phyloP scores from a whole-genome alignment of 2,113 vertebrate genomes.

The Laticauda laticaudata region DNA sequence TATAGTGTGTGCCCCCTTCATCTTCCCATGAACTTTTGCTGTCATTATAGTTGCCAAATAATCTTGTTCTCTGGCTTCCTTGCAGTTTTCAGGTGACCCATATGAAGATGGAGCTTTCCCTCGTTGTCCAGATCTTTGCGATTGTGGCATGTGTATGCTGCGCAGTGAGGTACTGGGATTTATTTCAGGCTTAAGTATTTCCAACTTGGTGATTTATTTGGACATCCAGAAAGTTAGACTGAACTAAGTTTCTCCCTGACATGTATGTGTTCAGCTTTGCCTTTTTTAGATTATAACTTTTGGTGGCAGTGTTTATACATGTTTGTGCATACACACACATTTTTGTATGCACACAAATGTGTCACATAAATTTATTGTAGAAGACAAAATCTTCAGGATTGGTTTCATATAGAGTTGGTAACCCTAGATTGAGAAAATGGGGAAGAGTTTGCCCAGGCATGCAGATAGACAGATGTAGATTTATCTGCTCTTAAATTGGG shows the following conservation, averaged over 20 bases:
- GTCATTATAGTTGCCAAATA: background rate
- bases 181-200: background rate
- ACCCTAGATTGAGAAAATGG: background rate
- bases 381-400: background rate
- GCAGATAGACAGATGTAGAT: background rate
- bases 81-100: conserved; percentile 72
- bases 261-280: background rate
- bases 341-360: background rate
- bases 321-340: background rate
- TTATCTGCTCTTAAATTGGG: background rate
- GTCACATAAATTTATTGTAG: background rate
- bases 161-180: conserved; percentile 50
- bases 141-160: conserved; percentile 62
- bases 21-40: background rate
- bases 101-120: conserved; percentile 72
- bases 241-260: background rate
- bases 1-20: background rate
- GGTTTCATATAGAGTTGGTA: background rate
- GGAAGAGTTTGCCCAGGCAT: background rate
- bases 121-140: conserved; percentile 66
- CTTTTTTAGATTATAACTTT: background rate
- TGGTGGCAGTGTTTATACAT: background rate
- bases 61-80: background rate
- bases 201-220: background rate
- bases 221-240: background rate